A percentile compares a stretch with the other conserved stretches of the same genome.
Conservation (phyloP, 53 echinoderm and acorn worm genomes). For the Henricia sp. region DNA sequence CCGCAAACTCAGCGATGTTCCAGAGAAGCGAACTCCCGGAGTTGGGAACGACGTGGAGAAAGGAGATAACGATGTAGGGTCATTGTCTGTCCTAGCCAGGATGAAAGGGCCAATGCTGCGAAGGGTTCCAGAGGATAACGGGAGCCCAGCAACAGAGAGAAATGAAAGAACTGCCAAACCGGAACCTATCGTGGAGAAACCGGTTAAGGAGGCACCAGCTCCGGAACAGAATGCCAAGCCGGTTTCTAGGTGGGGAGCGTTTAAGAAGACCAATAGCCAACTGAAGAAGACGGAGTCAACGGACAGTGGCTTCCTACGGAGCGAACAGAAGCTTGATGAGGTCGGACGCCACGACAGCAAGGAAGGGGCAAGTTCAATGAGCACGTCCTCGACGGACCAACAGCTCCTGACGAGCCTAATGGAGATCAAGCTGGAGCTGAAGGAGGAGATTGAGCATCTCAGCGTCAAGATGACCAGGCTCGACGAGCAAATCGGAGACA, state of each 20-base stretch:
- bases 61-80: conserved; percentile 56
- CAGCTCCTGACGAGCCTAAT: conserved; percentile 85
- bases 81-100: conserved; percentile 50
- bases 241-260: conserved; percentile 80
- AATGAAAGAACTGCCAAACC: conserved; percentile 36
- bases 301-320: conserved; percentile 83
- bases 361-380: conserved; percentile 74
- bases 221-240: conserved; percentile 33
- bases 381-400: conserved; percentile 79
- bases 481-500: conserved; percentile 92
- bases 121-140: conserved; percentile 68
- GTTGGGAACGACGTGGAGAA: conserved; percentile 74
- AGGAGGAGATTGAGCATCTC: conserved; percentile 95
- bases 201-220: neutral
- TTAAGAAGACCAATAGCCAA: conserved; percentile 72
- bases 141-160: conserved; percentile 25
- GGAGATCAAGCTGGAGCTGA: conserved; percentile 97
- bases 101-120: conserved; percentile 63
- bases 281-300: conserved; percentile 78
- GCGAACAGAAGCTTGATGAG: conserved; percentile 91
- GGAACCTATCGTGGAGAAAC: neutral
- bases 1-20: conserved; percentile 92
- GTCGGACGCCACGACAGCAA: conserved; percentile 88
- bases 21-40: conserved; percentile 76
- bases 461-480: conserved; percentile 91